These are phyloP conservation scores for Meda fulgida DNA, from an alignment of 2,797 vertebrate genomes.

Conservation along the genomic window DNA sequence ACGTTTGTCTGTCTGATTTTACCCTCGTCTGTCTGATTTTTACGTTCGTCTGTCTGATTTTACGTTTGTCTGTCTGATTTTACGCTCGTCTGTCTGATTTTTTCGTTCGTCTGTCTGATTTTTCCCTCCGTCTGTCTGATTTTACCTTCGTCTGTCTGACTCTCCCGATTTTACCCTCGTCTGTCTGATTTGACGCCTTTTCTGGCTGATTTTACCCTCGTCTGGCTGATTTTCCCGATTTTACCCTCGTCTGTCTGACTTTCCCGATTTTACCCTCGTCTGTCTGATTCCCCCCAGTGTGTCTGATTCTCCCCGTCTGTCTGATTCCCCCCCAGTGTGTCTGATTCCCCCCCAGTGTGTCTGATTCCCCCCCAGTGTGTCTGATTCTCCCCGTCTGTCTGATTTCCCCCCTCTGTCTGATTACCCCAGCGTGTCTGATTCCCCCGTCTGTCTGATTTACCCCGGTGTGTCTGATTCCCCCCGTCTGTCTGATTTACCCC, in stretches of 20 bases:
- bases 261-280: too few species aligned
- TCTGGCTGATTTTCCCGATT: too few species aligned
- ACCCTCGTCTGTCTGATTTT: background rate
- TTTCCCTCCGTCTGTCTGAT: fast-evolving
- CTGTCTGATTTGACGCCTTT: fast-evolving
- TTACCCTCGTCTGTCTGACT: too few species aligned
- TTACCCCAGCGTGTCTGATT: too few species aligned
- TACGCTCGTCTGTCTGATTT: too few species aligned
- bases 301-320: too few species aligned
- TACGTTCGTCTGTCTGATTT: background rate
- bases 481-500: too few species aligned
- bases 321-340: too few species aligned
- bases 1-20: background rate
- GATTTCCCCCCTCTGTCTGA: background rate
- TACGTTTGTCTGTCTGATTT: fast-evolving
- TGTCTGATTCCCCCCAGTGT: too few species aligned
- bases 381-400: background rate
- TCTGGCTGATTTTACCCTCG: background rate
- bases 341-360: too few species aligned
- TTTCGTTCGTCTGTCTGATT: fast-evolving
- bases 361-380: background rate
- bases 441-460: too few species aligned
- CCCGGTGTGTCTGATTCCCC: too few species aligned
- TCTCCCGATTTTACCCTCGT: fast-evolving
- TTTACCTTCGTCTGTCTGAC: background rate